Base-by-base conservation (phyloP, 2,888 invertebrate species). In the Erebia epiphron region DNA sequence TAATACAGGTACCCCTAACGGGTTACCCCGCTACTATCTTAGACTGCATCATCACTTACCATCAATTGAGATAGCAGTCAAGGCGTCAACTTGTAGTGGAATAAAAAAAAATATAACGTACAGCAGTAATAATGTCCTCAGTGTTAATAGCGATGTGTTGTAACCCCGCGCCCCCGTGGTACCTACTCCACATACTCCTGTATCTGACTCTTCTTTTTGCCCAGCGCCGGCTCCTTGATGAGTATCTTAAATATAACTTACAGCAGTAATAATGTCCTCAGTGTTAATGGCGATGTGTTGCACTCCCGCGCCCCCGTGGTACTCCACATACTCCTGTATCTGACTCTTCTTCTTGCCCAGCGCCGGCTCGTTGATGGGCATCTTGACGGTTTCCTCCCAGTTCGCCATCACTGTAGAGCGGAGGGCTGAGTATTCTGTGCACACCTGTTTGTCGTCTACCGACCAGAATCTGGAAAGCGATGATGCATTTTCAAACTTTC, bases 81-180 rank as follows among this genome's bases (percentile, higher is more conserved):
- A n/a, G n/a, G n/a, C n/a, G n/a, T n/a, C n/a, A n/a, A n/a, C n/a
- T n/a, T n/a, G n/a, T n/a, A n/a, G n/a, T n/a, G n/a, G n/a, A n/a
- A n/a, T n/a, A n/a, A n/a, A n/a, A n/a, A n/a, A 26, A 26, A 26
- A 26, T 26, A 26, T 26, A 13, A 69, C 73, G 72, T 83, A 99
- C 98, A 56, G 98, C 95, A 65, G 91, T 86, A 76, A 99, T 97
- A 81, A 99, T 99, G 86, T 99, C 97, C 75, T 95, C 94, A 0
- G 99, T 98, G 84, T 98, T 98, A n/a, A 99, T 94, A 5, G 99
- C 99, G 78, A 99, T 98, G 83, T 99, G 99, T 88, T 99, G 99
- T 0, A 99, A 98, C 0, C 99, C 99, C 2, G 98, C 97, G 0
- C 99, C 98, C 0, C 99, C 99, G 84, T 99, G 98, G 86, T 99